Evolutionary conservation across 2,797 vertebrate species (phyloP).

Genomic region (Diglossa cyanea): DNA sequence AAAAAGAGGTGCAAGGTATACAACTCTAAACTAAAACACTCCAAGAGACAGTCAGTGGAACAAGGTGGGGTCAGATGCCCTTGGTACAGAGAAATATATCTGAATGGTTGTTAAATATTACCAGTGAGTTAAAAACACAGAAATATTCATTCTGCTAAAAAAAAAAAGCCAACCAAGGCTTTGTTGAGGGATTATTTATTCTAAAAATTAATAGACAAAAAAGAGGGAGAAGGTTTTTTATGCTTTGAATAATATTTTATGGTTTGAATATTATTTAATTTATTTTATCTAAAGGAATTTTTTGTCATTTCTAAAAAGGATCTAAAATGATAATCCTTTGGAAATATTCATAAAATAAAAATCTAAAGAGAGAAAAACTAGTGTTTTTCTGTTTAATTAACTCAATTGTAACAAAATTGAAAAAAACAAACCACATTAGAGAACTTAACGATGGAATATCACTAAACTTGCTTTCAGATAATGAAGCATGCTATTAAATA

Average conservation of each 20-base stretch:
- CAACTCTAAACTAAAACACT: background rate
- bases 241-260: background rate
- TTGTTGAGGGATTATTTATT: background rate
- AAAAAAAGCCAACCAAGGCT: background rate
- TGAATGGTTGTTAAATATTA: background rate
- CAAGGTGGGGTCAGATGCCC: background rate
- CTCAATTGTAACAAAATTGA: background rate
- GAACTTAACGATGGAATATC: background rate
- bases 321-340: fast-evolving
- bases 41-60: background rate
- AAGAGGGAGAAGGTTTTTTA: background rate
- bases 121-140: background rate
- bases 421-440: background rate
- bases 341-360: background rate
- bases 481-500: background rate
- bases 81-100: background rate
- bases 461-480: background rate
- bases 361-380: background rate
- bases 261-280: background rate
- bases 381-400: background rate
- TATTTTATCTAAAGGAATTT: background rate
- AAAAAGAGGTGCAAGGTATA: background rate
- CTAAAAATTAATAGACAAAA: background rate
- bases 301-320: background rate
- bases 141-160: background rate